Evolutionary conservation across 1,140 invertebrate genomes (phyloP).

Genomic region (Drosophila trapezifrons): DNA sequence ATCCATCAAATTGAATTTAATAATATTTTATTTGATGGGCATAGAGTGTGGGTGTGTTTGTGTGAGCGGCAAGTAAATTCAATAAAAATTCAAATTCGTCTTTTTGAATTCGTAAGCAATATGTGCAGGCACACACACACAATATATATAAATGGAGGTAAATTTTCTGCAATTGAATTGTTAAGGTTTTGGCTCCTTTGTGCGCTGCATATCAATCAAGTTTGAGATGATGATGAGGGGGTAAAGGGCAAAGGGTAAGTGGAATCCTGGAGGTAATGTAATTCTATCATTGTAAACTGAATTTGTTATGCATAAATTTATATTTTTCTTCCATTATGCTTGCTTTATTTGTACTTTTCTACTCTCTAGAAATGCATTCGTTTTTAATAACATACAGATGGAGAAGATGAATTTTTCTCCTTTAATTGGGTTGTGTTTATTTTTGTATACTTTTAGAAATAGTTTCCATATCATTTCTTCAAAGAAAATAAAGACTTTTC

Average conservation of each 20-base stretch:
- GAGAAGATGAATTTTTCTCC: neutral
- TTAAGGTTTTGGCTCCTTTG: slow-evolving; percentile 39
- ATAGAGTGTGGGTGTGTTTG: neutral
- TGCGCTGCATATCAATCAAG: slow-evolving; percentile 54
- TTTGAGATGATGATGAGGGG: slow-evolving; percentile 3
- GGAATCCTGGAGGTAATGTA: slow-evolving; percentile 18
- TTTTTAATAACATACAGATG: neutral
- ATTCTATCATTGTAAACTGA: slow-evolving; percentile 25
- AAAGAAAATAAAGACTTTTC: neutral
- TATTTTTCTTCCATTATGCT: slow-evolving; percentile 1
- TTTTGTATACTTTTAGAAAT: neutral
- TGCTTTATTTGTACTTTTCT: slow-evolving; percentile 4
- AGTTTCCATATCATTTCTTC: neutral
- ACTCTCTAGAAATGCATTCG: neutral
- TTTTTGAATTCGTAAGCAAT: slow-evolving; percentile 33
- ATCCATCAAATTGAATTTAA: slow-evolving; percentile 59
- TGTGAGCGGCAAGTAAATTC: slow-evolving; percentile 33
- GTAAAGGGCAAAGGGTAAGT: neutral
- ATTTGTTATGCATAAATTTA: slow-evolving; percentile 14
- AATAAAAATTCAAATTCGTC: slow-evolving; percentile 57
- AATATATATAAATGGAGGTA: slow-evolving; percentile 31
- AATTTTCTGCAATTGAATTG: slow-evolving; percentile 50
- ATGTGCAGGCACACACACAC: slow-evolving; percentile 1
- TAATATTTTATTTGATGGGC: slow-evolving; percentile 51
- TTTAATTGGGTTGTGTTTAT: neutral